Base-by-base conservation (phyloP, 2,113 vertebrate genomes). In the Gymnorhina tibicen region DNA sequence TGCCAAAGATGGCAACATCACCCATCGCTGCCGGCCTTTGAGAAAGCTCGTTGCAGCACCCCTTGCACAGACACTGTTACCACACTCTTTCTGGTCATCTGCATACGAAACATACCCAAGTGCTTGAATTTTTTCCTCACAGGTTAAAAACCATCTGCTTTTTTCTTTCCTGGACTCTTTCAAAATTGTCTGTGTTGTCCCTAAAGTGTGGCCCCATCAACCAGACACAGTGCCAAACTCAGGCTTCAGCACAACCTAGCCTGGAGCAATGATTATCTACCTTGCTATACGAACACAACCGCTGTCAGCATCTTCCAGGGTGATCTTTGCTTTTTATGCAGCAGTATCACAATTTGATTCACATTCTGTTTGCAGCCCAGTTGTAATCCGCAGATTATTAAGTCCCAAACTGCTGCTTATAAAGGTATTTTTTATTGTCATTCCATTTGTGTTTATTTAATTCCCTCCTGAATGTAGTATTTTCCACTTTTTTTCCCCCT, bases 351-450 rank as follows among this genome's bases (percentile, higher is more conserved):
- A 72, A 92, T 63, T 84, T 56, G 55, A 81, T 78, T 77, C 35
- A 32, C 74, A 78, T 67, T 94, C n/a, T 64, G 9, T 64, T 87
- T 81, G 66, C 60, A 78, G 28, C 24, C 13, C 52, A 84, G 69
- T 52, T 78, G 37, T 52, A 85, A 92, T 64, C 33, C 28, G 19
- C 50, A 91, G 64, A 81, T 84, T 84, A 86, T 79, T 80, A 84
- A 59, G 6, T 72, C 49, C 53, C 47, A 39, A 84, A 85, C 55
- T 75, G 60, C 80, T 85, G 27, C 20, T 89, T 78, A 75, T 63
- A 35, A 82, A 84, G 52, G 47, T 89, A 55, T 82, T 69, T 95
- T 89, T 78, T 42, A 37, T 93, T 91, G 93, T 91, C 24, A 70
- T 89, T 81, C 76, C 12, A 86, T 63, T 77, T 70, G 24, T 44